A percentile compares a stretch with the other conserved stretches of the same genome.
These are phyloP conservation scores for Goniozus legneri DNA, from an alignment of 1,140 invertebrate genomes.

Conservation along the genomic window DNA sequence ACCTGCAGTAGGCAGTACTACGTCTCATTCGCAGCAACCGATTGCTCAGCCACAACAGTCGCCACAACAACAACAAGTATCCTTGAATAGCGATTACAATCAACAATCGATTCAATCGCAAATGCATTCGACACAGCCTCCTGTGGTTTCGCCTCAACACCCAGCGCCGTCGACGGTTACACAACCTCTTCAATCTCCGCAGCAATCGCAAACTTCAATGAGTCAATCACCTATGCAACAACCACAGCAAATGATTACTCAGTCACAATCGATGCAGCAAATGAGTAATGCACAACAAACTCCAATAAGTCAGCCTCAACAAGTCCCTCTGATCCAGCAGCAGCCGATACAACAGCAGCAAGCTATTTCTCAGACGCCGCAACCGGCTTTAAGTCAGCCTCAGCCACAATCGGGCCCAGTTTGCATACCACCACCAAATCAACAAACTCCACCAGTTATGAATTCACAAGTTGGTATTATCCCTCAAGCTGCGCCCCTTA, in stretches of 20 bases:
- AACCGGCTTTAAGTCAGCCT: neutral
- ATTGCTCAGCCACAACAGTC: constrained; percentile 6
- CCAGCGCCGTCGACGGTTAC: constrained; percentile 13
- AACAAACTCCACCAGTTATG: constrained; percentile 18
- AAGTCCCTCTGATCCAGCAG: constrained; percentile 27
- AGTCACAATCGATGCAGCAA: constrained; percentile 24
- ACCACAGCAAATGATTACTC: constrained; percentile 19
- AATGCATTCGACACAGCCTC: constrained; percentile 30
- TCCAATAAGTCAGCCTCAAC: constrained; percentile 28
- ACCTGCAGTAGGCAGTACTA: constrained; percentile 14
- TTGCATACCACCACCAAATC: neutral
- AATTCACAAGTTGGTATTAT: constrained; percentile 32
- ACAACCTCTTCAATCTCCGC: constrained; percentile 25
- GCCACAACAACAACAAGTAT: constrained; percentile 14
- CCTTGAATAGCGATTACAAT: neutral
- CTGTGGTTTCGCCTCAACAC: constrained; percentile 21
- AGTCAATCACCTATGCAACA: constrained; percentile 18
- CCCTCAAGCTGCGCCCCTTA: constrained; percentile 31
- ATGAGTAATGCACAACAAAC: constrained; percentile 22
- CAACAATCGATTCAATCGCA: constrained; percentile 19
- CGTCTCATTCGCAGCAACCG: constrained; percentile 23
- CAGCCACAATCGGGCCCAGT: neutral
- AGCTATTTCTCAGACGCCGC: neutral
- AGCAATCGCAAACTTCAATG: constrained; percentile 30
- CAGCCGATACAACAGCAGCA: neutral